Percentiles rank a stretch among this genome's conserved stretches.
These are phyloP conservation scores for Hermatobates lingyangjiaoensis DNA, from an alignment of 1,140 invertebrate genomes.

Conservation along the genomic window DNA sequence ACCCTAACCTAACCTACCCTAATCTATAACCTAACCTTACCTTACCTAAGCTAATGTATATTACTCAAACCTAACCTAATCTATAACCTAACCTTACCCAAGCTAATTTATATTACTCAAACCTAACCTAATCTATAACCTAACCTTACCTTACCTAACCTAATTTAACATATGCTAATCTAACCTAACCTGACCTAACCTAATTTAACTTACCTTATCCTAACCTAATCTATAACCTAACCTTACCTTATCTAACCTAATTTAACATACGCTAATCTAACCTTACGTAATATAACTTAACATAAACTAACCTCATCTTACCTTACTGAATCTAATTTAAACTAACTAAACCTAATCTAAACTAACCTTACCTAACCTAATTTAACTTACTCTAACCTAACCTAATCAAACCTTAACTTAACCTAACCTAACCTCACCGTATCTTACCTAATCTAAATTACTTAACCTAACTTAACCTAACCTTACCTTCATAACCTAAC, in stretches of 20 bases:
- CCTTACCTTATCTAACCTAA: conserved; percentile 1
- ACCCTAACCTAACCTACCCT: no score
- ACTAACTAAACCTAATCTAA: neutral
- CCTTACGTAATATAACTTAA: conserved; percentile 1
- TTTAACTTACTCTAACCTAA: no score
- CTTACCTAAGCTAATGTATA: conserved; percentile 12
- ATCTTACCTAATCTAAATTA: conserved; percentile 13
- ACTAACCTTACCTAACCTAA: no score
- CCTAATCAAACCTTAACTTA: neutral
- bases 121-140: conserved; percentile 15
- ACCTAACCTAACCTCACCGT: neutral
- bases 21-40: conserved; percentile 13
- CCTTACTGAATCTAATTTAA: neutral
- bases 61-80: conserved; percentile 14
- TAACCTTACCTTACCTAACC: conserved; percentile 14
- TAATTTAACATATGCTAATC: conserved; percentile 15
- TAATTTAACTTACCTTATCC: neutral
- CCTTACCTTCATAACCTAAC: conserved; percentile 10
- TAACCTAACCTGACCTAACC: conserved; percentile 8
- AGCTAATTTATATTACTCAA: conserved; percentile 11
- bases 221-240: conserved; percentile 3
- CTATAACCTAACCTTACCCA: conserved; percentile 14
- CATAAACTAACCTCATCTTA: neutral
- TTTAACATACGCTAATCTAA: conserved; percentile 3
- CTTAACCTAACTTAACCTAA: conserved; percentile 12